These are phyloP conservation scores for Acleris sparsana DNA, from an alignment of 2,888 invertebrate species.

Conservation along the genomic window DNA sequence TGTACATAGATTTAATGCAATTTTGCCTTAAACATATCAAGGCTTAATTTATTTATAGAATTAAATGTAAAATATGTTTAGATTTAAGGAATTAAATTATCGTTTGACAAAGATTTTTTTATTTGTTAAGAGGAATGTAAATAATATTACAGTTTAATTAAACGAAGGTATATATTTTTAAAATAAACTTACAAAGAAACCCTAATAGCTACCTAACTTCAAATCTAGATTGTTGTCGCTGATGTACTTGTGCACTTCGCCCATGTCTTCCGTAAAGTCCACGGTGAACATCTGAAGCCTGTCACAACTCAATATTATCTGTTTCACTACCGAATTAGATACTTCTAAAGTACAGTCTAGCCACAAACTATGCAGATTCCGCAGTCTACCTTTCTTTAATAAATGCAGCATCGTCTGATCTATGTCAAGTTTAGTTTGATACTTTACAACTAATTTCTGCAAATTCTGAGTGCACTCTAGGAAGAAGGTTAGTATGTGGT, in stretches of 20 bases:
- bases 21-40: conserved; percentile 1
- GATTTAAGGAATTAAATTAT: conserved; percentile 31
- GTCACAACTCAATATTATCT: conserved; percentile 67
- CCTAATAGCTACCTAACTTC: conserved; percentile 72
- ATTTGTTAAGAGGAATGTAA: conserved; percentile 14
- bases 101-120: conserved; percentile 3
- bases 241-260: conserved; percentile 66
- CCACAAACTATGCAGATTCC: conserved; percentile 66
- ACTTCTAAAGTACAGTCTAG: conserved; percentile 76
- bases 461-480: conserved; percentile 66
- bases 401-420: conserved; percentile 64
- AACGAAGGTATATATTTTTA: conserved; percentile 47
- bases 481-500: conserved; percentile 68
- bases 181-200: conserved; percentile 41
- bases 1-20: not conserved
- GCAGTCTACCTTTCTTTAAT: conserved; percentile 65
- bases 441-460: conserved; percentile 69
- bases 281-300: conserved; percentile 69
- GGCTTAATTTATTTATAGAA: conserved; percentile 6
- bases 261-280: conserved; percentile 63
- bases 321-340: conserved; percentile 64
- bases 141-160: conserved; percentile 42
- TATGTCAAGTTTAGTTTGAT: conserved; percentile 70
- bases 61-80: conserved; percentile 23
- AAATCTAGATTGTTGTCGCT: conserved; percentile 73